Evolutionary conservation across 2,797 vertebrate genomes (phyloP).

Genomic region (Prionace glauca): DNA sequence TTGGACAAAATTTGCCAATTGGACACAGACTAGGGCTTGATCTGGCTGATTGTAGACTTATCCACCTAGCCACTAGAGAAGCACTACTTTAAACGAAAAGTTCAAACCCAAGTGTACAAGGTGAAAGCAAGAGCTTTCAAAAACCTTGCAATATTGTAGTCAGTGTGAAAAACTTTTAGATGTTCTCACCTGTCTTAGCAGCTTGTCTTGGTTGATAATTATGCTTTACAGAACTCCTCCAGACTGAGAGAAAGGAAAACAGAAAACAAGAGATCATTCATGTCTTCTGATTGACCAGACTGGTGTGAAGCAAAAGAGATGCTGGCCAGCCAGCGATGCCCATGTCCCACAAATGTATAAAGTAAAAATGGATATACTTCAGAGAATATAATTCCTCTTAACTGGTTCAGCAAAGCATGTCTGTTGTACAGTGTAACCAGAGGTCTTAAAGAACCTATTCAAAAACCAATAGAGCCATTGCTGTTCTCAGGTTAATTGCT

Average conservation of each 20-base stretch:
- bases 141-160: neutral
- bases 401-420: neutral
- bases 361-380: neutral
- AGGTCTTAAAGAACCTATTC: neutral
- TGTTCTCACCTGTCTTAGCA: neutral
- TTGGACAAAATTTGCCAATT: neutral
- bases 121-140: neutral
- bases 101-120: neutral
- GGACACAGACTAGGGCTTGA: neutral
- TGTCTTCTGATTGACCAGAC: neutral
- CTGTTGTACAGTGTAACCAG: neutral
- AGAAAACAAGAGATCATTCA: neutral
- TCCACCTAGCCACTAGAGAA: neutral
- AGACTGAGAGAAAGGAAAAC: neutral
- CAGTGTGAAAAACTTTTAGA: neutral
- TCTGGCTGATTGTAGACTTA: neutral
- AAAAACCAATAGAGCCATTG: neutral
- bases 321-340: neutral
- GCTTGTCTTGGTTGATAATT: neutral
- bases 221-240: neutral
- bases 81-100: neutral
- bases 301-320: neutral
- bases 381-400: neutral
- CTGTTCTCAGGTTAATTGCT: neutral
- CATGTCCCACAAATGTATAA: too few relatives aligned